Conservation (phyloP, 2,797 vertebrate species). For the Pseudocheirus occidentalis region DNA sequence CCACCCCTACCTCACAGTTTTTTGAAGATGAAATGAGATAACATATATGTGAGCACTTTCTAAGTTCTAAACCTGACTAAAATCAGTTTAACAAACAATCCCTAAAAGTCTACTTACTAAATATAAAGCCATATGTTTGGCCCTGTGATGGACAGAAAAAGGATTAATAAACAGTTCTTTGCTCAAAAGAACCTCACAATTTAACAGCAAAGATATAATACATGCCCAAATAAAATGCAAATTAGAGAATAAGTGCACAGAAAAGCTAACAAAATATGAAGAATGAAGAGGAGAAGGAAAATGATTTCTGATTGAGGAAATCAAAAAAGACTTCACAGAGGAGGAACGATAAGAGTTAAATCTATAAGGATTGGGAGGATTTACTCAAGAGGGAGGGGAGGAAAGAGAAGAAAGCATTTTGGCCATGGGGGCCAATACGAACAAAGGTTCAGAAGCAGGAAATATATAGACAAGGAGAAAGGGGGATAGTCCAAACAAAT, state of each 20-base stretch:
- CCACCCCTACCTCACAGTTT: neutral
- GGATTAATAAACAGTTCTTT: neutral
- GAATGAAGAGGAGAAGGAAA: neutral
- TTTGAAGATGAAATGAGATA: neutral
- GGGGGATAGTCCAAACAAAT: neutral
- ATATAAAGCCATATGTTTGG: neutral
- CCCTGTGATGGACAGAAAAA: neutral
- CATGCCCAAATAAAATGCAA: neutral
- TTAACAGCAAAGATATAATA: neutral
- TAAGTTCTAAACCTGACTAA: neutral
- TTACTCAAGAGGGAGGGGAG: neutral
- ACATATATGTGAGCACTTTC: neutral
- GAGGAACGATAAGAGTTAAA: neutral
- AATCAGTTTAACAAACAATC: neutral
- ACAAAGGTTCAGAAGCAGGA: neutral
- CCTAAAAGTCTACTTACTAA: neutral
- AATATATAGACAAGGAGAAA: neutral
- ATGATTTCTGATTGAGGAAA: neutral
- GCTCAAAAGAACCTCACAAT: neutral
- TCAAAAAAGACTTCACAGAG: neutral
- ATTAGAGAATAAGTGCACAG: neutral
- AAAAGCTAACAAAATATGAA: neutral
- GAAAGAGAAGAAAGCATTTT: neutral
- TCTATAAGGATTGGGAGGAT: neutral
- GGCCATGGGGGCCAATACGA: neutral